phyloP scores from a whole-genome alignment of 2,888 invertebrate genomes.

The Osedax frankpressi region DNA sequence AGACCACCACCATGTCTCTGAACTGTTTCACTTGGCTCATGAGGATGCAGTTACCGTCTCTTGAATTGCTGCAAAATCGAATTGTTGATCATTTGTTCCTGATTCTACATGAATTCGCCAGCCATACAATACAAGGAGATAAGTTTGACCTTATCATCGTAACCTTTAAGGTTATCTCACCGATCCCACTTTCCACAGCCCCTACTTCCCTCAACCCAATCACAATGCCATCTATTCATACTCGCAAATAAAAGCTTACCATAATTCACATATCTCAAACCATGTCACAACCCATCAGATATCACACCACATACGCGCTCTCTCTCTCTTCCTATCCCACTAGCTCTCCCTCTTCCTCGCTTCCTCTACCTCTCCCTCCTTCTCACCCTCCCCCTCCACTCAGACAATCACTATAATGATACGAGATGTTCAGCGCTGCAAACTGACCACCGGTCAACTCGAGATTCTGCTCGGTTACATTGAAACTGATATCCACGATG shows the following conservation, averaged over 20 bases:
- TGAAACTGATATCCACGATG: slow-evolving; percentile 75
- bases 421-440: slow-evolving; percentile 62
- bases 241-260: no score
- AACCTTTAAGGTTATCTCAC: slow-evolving; percentile 61
- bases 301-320: no score
- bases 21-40: slow-evolving; percentile 58
- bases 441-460: slow-evolving; percentile 61
- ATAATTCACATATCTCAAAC: no score
- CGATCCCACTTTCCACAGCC: background rate
- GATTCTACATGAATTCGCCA: slow-evolving; percentile 77
- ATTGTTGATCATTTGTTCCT: slow-evolving; percentile 65
- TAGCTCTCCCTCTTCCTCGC: background rate
- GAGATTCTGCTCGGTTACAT: slow-evolving; percentile 71
- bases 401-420: slow-evolving; percentile 68
- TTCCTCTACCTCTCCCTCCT: background rate
- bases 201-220: background rate
- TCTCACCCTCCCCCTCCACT: slow-evolving; percentile 29
- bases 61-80: slow-evolving; percentile 55
- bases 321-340: no score
- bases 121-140: slow-evolving; percentile 71
- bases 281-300: no score
- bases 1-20: slow-evolving; percentile 49
- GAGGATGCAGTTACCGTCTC: slow-evolving; percentile 57
- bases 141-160: slow-evolving; percentile 73
- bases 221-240: no score